Percentiles rank a stretch among this genome's conserved stretches.
phyloP scores from a whole-genome alignment of 2,888 invertebrate species.

The Melolontha melolontha region DNA sequence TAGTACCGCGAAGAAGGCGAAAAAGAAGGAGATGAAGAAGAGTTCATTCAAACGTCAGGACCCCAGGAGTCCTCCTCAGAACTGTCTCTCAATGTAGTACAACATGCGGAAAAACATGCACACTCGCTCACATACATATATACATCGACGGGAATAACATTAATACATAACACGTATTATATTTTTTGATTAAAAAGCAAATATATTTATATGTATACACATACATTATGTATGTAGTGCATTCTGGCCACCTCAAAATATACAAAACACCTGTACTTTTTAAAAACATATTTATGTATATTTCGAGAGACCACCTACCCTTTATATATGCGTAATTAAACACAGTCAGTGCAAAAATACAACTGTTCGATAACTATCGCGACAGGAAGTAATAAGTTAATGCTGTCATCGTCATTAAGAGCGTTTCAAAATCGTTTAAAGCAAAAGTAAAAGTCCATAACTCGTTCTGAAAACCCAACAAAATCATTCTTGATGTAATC shows the following conservation, averaged over 20 bases:
- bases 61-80: too few relatives aligned
- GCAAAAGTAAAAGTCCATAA: conserved; percentile 32
- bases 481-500: conserved; percentile 20
- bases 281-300: conserved; percentile 16
- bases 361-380: conserved; percentile 37
- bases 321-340: conserved; percentile 32
- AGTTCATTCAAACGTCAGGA: too few relatives aligned
- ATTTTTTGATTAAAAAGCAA: conserved; percentile 1
- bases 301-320: conserved; percentile 38
- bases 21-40: too few relatives aligned
- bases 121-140: too few relatives aligned
- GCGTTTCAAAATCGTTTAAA: conserved; percentile 26
- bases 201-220: background rate
- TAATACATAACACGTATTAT: conserved; percentile 16
- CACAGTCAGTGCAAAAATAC: conserved; percentile 36
- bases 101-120: too few relatives aligned
- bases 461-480: conserved; percentile 7
- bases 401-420: conserved; percentile 40
- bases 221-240: too few relatives aligned
- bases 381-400: conserved; percentile 44
- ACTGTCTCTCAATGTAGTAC: too few relatives aligned
- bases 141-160: too few relatives aligned
- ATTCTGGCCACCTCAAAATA: background rate
- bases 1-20: too few relatives aligned
- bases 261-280: conserved; percentile 20